Evolutionary conservation across 2,113 vertebrate genomes (phyloP).

Genomic region (Cinclus cinclus): DNA sequence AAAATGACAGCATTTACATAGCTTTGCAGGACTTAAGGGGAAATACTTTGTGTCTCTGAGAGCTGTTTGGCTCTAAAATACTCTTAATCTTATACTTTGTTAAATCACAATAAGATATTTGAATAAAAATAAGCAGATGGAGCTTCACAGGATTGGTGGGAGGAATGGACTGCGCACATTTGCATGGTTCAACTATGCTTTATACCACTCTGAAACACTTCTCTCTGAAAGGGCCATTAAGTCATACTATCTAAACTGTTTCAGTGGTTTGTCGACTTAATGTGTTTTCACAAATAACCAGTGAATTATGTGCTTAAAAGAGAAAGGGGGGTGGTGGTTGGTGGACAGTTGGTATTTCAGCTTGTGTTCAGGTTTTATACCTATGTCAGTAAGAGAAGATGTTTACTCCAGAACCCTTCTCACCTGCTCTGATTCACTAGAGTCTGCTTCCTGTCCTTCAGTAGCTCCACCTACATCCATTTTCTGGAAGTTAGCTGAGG

Average conservation of each 20-base stretch:
- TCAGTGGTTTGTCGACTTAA: background rate
- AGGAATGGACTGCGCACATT: background rate
- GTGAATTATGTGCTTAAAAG: background rate
- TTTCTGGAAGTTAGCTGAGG: constrained; percentile 39
- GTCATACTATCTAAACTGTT: background rate
- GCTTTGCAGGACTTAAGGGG: background rate
- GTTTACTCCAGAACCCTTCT: constrained; percentile 28
- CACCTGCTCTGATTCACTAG: constrained; percentile 43
- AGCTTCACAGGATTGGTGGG: background rate
- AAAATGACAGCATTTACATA: background rate
- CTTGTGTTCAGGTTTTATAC: background rate
- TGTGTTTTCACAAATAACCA: background rate
- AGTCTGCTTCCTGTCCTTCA: constrained; percentile 52
- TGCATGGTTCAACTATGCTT: background rate
- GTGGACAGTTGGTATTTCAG: background rate
- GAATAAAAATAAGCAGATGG: constrained; percentile 13
- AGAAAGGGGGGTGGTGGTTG: background rate
- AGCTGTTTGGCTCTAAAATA: background rate
- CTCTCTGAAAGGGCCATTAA: background rate
- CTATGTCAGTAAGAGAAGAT: background rate
- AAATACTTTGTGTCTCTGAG: constrained; percentile 10
- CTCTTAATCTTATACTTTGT: background rate
- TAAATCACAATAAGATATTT: background rate
- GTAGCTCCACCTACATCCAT: constrained; percentile 20
- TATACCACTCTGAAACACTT: background rate